These are phyloP conservation scores for Dreissena polymorpha DNA, from an alignment of 1,140 invertebrate species.

Conservation along the genomic window DNA sequence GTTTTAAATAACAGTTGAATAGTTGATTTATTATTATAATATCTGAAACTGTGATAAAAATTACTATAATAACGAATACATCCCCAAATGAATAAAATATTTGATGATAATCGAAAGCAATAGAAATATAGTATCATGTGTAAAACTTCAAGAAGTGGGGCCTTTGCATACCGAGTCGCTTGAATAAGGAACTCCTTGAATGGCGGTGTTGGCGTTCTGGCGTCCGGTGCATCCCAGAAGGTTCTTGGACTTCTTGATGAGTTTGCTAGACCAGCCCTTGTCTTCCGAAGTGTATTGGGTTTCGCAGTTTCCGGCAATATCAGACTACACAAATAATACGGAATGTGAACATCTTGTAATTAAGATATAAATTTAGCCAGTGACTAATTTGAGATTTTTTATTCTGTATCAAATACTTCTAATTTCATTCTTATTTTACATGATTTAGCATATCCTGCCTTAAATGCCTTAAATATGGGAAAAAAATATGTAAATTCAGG, in stretches of 20 bases:
- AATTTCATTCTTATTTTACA: too few species aligned
- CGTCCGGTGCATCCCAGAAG: conserved; percentile 87
- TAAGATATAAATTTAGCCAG: too few species aligned
- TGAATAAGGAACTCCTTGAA: conserved; percentile 74
- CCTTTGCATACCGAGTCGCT: conserved; percentile 69
- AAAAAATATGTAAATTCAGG: too few species aligned
- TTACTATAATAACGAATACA: not conserved
- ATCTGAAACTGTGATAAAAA: not conserved
- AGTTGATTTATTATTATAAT: not conserved
- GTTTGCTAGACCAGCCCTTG: conserved; percentile 85
- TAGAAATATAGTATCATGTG: too few species aligned
- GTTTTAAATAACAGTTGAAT: not conserved
- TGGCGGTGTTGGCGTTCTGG: conserved; percentile 82
- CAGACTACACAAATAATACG: conserved; percentile 82
- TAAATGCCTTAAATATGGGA: too few species aligned
- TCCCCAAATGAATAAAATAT: too few species aligned
- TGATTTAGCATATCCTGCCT: too few species aligned
- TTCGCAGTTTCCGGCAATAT: conserved; percentile 90
- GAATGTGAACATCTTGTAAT: not conserved
- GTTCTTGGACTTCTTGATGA: conserved; percentile 89
- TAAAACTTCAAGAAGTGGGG: too few species aligned
- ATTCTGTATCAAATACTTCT: too few species aligned
- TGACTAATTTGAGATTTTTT: too few species aligned
- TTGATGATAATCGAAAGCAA: too few species aligned
- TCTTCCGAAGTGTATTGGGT: conserved; percentile 87